Conservation (phyloP, 92 coral and sea anemone genomes). For the Siderastrea siderea region DNA sequence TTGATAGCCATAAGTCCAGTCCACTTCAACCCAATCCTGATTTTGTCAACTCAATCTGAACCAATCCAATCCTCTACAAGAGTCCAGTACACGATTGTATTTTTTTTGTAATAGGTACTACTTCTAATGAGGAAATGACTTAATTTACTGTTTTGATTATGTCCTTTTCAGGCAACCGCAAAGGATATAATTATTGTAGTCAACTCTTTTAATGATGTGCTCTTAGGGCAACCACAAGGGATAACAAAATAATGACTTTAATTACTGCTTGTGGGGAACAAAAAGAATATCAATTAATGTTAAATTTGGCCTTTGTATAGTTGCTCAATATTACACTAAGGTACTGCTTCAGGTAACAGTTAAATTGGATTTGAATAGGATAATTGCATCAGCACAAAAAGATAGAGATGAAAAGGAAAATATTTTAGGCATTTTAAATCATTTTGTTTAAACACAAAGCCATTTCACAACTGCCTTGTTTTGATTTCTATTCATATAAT, state of each 20-base stretch:
- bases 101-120: not conserved
- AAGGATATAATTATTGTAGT: no score
- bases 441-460: not conserved
- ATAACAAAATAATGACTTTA: no score
- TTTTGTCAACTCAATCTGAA: not conserved
- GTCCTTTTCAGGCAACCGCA: no score
- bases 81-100: not conserved
- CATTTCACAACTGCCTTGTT: not conserved
- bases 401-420: not conserved
- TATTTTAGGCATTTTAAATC: not conserved
- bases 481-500: not conserved
- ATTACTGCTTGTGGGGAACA: no score
- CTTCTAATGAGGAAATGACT: no score
- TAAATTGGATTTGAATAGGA: not conserved
- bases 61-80: not conserved
- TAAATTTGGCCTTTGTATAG: no score
- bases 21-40: not conserved
- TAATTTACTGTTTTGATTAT: no score
- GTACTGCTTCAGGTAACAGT: no score
- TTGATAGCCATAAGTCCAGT: not conserved
- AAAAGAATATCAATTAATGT: no score
- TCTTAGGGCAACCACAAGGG: no score
- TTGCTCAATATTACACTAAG: no score
- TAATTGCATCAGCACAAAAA: not conserved
- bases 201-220: no score